phyloP scores from a whole-genome alignment of 2,888 invertebrate genomes.

The Lissonota sp. region DNA sequence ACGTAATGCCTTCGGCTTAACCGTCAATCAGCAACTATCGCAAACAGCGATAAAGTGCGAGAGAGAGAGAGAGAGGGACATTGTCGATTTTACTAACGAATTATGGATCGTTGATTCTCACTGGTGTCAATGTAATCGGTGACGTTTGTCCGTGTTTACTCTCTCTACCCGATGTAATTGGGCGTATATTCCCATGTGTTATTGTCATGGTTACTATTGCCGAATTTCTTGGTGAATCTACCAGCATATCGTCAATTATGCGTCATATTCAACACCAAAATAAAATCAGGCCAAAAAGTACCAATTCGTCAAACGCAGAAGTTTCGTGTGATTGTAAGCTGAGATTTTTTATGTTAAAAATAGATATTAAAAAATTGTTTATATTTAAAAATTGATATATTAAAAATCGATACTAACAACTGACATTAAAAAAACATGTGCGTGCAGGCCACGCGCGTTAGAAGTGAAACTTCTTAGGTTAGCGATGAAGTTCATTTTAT shows the following conservation, averaged over 20 bases:
- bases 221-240: neutral
- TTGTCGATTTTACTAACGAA: conserved; percentile 51
- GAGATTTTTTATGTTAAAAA: too few relatives aligned
- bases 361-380: too few relatives aligned
- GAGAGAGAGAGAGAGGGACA: conserved; percentile 7
- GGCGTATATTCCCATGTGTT: neutral
- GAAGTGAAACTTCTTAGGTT: too few relatives aligned
- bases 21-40: conserved; percentile 58
- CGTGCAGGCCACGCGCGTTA: too few relatives aligned
- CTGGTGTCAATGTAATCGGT: conserved; percentile 49
- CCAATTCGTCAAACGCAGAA: too few relatives aligned
- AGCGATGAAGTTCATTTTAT: too few relatives aligned
- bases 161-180: conserved; percentile 22
- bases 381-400: too few relatives aligned
- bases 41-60: conserved; percentile 53
- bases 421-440: too few relatives aligned
- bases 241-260: neutral
- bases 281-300: too few relatives aligned
- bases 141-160: conserved; percentile 1
- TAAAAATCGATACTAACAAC: too few relatives aligned
- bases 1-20: conserved; percentile 49
- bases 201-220: neutral
- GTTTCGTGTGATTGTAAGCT: too few relatives aligned
- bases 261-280: neutral
- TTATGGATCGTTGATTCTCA: conserved; percentile 42